Conservation (phyloP, 2,113 vertebrate species). For the Silurus glanis region DNA sequence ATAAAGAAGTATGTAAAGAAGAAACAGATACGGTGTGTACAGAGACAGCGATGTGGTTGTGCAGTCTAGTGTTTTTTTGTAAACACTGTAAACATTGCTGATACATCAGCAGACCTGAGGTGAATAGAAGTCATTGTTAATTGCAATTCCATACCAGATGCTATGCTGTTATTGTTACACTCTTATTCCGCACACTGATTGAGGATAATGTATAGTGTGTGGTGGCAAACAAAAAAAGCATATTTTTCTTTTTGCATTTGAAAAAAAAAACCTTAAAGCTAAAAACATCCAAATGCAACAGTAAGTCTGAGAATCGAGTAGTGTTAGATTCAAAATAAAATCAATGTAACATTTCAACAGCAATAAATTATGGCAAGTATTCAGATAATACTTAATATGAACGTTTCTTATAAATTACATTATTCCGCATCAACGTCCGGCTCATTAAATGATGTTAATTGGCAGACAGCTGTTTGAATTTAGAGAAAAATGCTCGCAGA, state of each 20-base stretch:
- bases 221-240: not conserved
- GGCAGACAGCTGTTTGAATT: slow-evolving; percentile 44
- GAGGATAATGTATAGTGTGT: not conserved
- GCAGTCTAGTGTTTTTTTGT: too few relatives aligned
- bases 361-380: not conserved
- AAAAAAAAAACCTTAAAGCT: not conserved
- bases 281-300: not conserved
- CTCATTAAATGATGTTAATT: slow-evolving; percentile 22
- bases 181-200: not conserved
- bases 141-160: not conserved
- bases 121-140: not conserved
- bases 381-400: not conserved
- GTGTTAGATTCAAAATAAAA: not conserved
- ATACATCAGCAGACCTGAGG: too few relatives aligned
- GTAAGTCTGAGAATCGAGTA: not conserved
- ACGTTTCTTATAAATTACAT: slow-evolving; percentile 30
- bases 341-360: not conserved
- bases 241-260: not conserved
- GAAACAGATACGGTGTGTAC: too few relatives aligned
- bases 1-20: too few relatives aligned
- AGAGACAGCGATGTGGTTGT: too few relatives aligned
- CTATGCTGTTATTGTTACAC: not conserved
- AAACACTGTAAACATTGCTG: too few relatives aligned
- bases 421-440: slow-evolving; percentile 42
- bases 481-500: not conserved